Percentiles rank a stretch among this genome's conserved stretches.
Conservation (phyloP, 1,140 invertebrate species). For the Antheraea mylitta region DNA sequence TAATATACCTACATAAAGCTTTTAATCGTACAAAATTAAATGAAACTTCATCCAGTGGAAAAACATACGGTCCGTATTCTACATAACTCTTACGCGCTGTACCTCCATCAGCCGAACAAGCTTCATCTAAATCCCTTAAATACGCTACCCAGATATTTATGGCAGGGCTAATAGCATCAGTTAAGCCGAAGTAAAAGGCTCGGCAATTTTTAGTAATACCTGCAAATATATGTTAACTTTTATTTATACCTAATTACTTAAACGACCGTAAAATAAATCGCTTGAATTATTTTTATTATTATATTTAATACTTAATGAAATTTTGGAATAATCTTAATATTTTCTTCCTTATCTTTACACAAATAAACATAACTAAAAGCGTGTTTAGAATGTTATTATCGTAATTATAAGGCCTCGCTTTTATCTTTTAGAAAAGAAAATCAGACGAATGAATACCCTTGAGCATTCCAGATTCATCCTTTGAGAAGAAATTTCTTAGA, state of each 20-base stretch:
- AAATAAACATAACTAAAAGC: neutral
- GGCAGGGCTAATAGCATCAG: slow-evolving; percentile 62
- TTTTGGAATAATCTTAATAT: neutral
- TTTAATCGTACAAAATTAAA: slow-evolving; percentile 14
- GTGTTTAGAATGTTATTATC: slow-evolving; percentile 21
- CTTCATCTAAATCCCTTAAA: slow-evolving; percentile 71
- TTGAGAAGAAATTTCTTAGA: slow-evolving; percentile 63
- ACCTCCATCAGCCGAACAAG: slow-evolving; percentile 69
- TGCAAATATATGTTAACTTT: neutral
- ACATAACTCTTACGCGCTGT: slow-evolving; percentile 37
- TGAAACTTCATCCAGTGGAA: slow-evolving; percentile 25
- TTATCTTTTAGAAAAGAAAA: slow-evolving; percentile 58
- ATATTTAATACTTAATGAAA: neutral
- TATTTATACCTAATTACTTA: neutral
- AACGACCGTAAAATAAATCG: neutral
- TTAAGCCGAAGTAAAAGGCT: slow-evolving; percentile 41
- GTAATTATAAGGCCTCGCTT: slow-evolving; percentile 49
- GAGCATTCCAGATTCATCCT: slow-evolving; percentile 56
- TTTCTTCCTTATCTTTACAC: neutral
- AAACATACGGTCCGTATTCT: slow-evolving; percentile 33
- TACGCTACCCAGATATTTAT: slow-evolving; percentile 72
- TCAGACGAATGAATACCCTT: slow-evolving; percentile 66
- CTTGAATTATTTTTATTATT: neutral
- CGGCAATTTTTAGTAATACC: neutral
- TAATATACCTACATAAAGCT: neutral